Percentiles rank a stretch among this genome's conserved stretches.
Evolutionary conservation across 2,113 vertebrate genomes (phyloP).

Genomic region (Hystrix cristata): DNA sequence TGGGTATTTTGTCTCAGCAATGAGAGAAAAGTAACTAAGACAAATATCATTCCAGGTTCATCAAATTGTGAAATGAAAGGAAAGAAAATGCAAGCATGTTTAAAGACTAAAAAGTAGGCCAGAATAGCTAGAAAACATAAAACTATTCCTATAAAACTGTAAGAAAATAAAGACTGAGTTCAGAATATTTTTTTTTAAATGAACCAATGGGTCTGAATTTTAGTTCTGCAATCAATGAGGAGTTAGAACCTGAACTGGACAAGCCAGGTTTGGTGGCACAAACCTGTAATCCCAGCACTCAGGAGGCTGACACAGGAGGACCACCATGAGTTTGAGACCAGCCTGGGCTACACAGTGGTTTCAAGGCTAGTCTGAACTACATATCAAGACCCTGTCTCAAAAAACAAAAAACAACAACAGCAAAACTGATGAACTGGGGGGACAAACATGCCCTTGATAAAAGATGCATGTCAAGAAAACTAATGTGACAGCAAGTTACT

Average conservation of each 20-base stretch:
- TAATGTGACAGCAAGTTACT: neutral
- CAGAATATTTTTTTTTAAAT: slow-evolving; percentile 7
- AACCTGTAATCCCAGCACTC: neutral
- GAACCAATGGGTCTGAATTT: neutral
- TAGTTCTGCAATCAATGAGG: neutral
- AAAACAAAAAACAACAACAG: neutral
- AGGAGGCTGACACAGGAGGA: neutral
- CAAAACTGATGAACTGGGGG: neutral
- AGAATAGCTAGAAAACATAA: neutral
- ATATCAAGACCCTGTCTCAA: neutral
- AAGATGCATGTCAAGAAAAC: neutral
- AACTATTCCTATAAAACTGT: neutral
- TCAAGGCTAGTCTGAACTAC: neutral
- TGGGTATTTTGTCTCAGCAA: too few species aligned
- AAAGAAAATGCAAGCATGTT: neutral
- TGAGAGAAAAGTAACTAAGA: too few species aligned
- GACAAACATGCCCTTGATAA: neutral
- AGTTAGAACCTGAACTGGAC: neutral
- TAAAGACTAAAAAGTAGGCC: neutral
- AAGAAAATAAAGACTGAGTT: neutral
- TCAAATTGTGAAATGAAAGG: neutral
- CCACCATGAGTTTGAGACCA: neutral
- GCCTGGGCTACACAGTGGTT: neutral
- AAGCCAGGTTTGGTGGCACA: neutral
- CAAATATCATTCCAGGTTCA: neutral